Percentiles rank a stretch among this genome's conserved stretches.
Evolutionary conservation across 1,140 invertebrate genomes (phyloP).

Genomic region (Drosophila repleta): DNA sequence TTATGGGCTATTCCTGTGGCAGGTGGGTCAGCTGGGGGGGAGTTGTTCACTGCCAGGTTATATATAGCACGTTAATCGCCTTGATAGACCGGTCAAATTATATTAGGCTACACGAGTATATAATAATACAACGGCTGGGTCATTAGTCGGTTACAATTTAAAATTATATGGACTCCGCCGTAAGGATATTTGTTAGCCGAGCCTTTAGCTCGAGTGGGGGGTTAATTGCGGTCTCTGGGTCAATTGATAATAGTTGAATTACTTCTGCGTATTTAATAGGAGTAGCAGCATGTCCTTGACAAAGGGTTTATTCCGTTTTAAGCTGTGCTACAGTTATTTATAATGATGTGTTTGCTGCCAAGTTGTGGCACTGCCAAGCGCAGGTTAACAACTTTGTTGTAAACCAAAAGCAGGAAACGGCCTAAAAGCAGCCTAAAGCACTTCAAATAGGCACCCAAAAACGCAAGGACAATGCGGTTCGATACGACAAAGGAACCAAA

Average conservation of each 20-base stretch:
- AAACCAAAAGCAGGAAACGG: constrained; percentile 55
- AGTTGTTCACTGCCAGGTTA: not conserved
- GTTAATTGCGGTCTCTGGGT: not conserved
- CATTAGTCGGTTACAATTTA: constrained; percentile 29
- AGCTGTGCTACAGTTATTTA: constrained; percentile 24
- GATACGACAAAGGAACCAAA: constrained; percentile 18
- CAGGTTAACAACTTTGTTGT: constrained; percentile 80
- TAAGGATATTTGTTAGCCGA: not conserved
- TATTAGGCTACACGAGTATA: constrained; percentile 19
- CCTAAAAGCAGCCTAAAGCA: constrained; percentile 48
- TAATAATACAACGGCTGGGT: constrained; percentile 3
- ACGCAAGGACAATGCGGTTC: constrained; percentile 68
- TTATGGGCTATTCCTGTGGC: not conserved
- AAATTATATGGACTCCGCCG: constrained; percentile 16
- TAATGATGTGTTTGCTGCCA: constrained; percentile 31
- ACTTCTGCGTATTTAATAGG: not conserved
- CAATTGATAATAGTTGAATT: constrained; percentile 1
- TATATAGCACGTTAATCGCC: constrained; percentile 13
- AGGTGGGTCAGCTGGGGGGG: constrained; percentile 10
- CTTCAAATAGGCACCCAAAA: constrained; percentile 31
- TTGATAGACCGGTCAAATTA: constrained; percentile 9
- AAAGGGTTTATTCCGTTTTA: not conserved
- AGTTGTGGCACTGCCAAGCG: constrained; percentile 52
- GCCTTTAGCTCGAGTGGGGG: not conserved
- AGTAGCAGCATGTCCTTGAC: not conserved